A percentile compares a stretch with the other conserved stretches of the same genome.
These are phyloP conservation scores for Gadus macrocephalus DNA, from an alignment of 2,113 vertebrate genomes.

Conservation along the genomic window DNA sequence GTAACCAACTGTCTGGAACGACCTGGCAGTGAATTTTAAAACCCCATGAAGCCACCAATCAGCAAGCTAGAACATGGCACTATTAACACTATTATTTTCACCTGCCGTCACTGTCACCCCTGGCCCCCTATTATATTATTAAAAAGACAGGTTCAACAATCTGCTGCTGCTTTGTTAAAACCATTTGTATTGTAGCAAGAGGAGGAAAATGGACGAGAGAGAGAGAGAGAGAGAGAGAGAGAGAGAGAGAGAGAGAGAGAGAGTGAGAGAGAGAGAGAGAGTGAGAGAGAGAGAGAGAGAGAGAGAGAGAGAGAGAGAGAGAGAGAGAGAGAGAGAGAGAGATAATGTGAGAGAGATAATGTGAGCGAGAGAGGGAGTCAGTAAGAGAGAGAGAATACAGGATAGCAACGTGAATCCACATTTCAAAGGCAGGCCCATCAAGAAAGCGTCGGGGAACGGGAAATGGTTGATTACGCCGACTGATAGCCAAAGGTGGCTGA, in stretches of 20 bases:
- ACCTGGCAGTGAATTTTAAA: constrained; percentile 65
- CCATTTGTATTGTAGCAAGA: constrained; percentile 12
- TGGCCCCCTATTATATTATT: constrained; percentile 56
- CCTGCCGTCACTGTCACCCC: constrained; percentile 55
- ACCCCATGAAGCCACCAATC: constrained; percentile 61
- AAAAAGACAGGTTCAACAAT: constrained; percentile 60
- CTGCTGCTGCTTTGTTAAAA: constrained; percentile 42
- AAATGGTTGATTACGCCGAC: constrained; percentile 60
- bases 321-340: too few relatives aligned
- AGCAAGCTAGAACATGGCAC: constrained; percentile 51
- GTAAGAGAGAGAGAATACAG: constrained; percentile 20
- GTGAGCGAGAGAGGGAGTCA: neutral
- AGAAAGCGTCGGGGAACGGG: constrained; percentile 43
- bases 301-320: too few relatives aligned
- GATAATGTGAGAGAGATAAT: too few relatives aligned
- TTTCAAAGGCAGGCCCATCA: constrained; percentile 4
- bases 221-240: constrained; percentile 5
- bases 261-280: neutral
- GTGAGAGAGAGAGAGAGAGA: too few relatives aligned
- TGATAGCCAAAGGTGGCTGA: constrained; percentile 55
- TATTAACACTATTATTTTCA: constrained; percentile 68
- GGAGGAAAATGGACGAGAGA: neutral
- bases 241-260: neutral
- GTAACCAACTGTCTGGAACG: constrained; percentile 40
- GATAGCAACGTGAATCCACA: constrained; percentile 34